A percentile compares a stretch with the other conserved stretches of the same genome.
phyloP scores from a whole-genome alignment of 2,888 invertebrate genomes.

The Drosophila tanythrix region DNA sequence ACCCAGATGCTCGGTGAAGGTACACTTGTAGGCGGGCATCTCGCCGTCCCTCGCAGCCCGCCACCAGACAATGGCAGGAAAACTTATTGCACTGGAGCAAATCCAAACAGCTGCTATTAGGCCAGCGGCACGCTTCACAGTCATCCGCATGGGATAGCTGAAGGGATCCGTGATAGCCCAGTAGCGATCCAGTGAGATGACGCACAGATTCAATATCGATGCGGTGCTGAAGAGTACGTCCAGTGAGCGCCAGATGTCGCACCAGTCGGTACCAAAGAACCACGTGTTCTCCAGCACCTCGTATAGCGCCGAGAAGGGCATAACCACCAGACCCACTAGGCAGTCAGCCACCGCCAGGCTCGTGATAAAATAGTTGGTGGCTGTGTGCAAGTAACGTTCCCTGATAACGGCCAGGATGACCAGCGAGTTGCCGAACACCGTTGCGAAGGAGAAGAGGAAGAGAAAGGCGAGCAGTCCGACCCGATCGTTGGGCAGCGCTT shows the following conservation, averaged over 20 bases:
- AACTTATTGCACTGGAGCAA: conserved; percentile 97
- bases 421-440: conserved; percentile 97
- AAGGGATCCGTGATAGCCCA: conserved; percentile 99
- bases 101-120: conserved; percentile 98
- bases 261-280: conserved; percentile 98
- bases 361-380: conserved; percentile 98
- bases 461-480: conserved; percentile 92
- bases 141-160: conserved; percentile 98
- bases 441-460: conserved; percentile 94
- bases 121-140: conserved; percentile 92
- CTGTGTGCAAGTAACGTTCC: conserved; percentile 97
- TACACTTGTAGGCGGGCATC: conserved; percentile 94
- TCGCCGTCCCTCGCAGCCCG: conserved; percentile 93
- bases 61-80: conserved; percentile 99
- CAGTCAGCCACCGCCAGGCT: conserved; percentile 98
- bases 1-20: conserved; percentile 97
- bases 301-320: conserved; percentile 97
- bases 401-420: conserved; percentile 97
- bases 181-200: conserved; percentile 97
- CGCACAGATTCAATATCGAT: conserved; percentile 98
- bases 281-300: conserved; percentile 95
- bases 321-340: conserved; percentile 97
- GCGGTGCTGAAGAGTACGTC: conserved; percentile 99
- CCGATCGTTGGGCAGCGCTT: conserved; percentile 88
- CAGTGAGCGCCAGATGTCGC: conserved; percentile 98